A percentile compares a stretch with the other conserved stretches of the same genome.
These are phyloP conservation scores for Trichogramma pretiosum DNA, from an alignment of 1,140 invertebrate species.

Conservation along the genomic window DNA sequence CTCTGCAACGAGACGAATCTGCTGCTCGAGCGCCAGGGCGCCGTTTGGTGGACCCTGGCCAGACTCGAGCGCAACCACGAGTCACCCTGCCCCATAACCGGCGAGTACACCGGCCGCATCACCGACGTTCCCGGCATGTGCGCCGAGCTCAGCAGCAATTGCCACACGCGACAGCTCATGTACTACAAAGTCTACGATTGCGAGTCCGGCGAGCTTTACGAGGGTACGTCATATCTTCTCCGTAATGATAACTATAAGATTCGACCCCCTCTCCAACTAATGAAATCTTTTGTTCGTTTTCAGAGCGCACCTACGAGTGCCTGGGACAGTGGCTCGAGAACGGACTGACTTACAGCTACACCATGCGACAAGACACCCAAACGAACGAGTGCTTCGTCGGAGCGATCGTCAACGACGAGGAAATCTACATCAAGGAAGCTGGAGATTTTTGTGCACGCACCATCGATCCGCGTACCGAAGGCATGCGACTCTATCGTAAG, in stretches of 20 bases:
- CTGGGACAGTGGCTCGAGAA: constrained; percentile 64
- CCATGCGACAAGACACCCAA: constrained; percentile 56
- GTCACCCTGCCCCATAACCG: constrained; percentile 60
- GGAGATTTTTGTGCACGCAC: constrained; percentile 59
- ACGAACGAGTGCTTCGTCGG: constrained; percentile 66
- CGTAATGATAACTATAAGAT: background rate
- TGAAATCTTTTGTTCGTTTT: background rate
- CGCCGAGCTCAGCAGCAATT: constrained; percentile 64
- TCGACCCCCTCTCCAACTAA: background rate
- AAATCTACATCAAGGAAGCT: constrained; percentile 62
- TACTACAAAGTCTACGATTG: constrained; percentile 63
- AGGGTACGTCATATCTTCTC: constrained; percentile 42
- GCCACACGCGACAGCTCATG: constrained; percentile 61
- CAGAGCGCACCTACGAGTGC: constrained; percentile 62
- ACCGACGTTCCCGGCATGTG: constrained; percentile 58
- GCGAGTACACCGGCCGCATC: constrained; percentile 59
- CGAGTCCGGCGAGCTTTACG: constrained; percentile 52
- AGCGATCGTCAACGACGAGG: constrained; percentile 53
- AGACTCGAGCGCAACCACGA: constrained; percentile 46
- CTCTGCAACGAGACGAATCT: constrained; percentile 40
- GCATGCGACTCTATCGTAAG: constrained; percentile 58
- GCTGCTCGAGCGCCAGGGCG: constrained; percentile 25
- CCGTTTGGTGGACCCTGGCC: constrained; percentile 53
- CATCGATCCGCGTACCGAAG: constrained; percentile 52
- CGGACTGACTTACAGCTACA: constrained; percentile 60